A percentile compares a stretch with the other conserved stretches of the same genome.
These are phyloP conservation scores for Steinernema carpocapsae DNA, from an alignment of 2,888 invertebrate genomes.

Conservation along the genomic window DNA sequence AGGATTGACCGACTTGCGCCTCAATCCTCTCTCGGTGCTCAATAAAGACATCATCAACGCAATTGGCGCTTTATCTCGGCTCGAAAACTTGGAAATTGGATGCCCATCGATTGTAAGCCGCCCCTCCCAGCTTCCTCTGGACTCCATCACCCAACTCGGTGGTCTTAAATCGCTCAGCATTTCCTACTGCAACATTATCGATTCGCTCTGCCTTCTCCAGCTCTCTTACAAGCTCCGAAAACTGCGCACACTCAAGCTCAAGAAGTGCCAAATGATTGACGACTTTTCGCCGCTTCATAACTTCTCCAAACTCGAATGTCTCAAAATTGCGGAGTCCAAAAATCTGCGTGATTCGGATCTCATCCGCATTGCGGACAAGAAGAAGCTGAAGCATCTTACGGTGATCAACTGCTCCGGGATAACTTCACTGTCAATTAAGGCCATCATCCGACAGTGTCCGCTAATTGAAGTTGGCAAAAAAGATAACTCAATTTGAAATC, in stretches of 20 bases:
- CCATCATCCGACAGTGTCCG: conserved; percentile 35
- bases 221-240: conserved; percentile 36
- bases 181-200: background rate
- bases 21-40: background rate
- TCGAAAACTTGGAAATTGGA: conserved; percentile 34
- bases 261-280: conserved; percentile 39
- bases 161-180: background rate
- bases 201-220: conserved; percentile 35
- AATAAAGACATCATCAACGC: conserved; percentile 35
- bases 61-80: conserved; percentile 24
- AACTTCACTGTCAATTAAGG: conserved; percentile 31
- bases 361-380: conserved; percentile 32
- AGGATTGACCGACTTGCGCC: conserved; percentile 18
- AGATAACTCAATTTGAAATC: background rate
- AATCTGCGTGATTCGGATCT: conserved; percentile 45
- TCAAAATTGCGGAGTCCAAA: conserved; percentile 41
- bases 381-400: conserved; percentile 26
- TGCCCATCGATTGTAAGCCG: conserved; percentile 11
- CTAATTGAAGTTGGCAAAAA: conserved; percentile 35
- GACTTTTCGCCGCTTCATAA: conserved; percentile 34
- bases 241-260: conserved; percentile 35
- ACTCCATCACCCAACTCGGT: conserved; percentile 34
- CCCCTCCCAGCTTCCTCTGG: conserved; percentile 32
- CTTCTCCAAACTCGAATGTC: conserved; percentile 27
- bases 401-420: conserved; percentile 38